Conservation (phyloP, 2,113 vertebrate species). For the Helogale parvula region DNA sequence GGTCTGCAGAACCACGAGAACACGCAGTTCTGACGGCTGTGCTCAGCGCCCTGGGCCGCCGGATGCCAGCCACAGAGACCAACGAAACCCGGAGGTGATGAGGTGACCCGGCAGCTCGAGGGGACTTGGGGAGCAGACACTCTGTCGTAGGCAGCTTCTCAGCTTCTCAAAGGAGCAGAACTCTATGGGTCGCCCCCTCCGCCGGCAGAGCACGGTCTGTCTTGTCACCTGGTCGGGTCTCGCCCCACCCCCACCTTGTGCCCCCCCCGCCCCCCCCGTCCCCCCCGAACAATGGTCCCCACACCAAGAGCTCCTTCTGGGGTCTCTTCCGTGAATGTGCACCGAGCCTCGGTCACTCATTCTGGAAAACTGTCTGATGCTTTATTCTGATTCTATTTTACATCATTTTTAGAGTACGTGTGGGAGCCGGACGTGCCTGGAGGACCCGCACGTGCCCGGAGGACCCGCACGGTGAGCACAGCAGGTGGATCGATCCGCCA, state of each 20-base stretch:
- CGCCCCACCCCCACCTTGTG: constrained; percentile 50
- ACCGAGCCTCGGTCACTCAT: neutral
- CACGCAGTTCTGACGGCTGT: neutral
- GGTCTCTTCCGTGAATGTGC: neutral
- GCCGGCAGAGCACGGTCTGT: neutral
- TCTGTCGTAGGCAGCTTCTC: constrained; percentile 67
- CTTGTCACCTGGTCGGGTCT: constrained; percentile 48
- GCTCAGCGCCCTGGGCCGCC: neutral
- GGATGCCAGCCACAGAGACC: neutral
- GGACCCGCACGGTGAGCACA: accelerated
- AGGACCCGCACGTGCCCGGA: neutral
- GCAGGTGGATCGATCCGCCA: accelerated
- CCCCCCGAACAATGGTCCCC: accelerated
- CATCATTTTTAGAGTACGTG: too few relatives aligned
- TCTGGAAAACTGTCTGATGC: neutral
- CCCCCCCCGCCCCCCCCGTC: neutral
- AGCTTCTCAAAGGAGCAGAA: constrained; percentile 73
- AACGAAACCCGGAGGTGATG: constrained; percentile 64
- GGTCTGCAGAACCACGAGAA: neutral
- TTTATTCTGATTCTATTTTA: neutral
- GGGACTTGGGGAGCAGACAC: neutral
- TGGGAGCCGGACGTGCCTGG: neutral
- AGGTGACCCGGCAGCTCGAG: constrained; percentile 47
- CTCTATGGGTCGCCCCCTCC: constrained; percentile 66
- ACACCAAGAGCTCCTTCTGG: neutral